A percentile compares a stretch with the other conserved stretches of the same genome.
These are phyloP conservation scores for Sphaeridia pumilis DNA, from an alignment of 2,888 invertebrate genomes.

Conservation along the genomic window DNA sequence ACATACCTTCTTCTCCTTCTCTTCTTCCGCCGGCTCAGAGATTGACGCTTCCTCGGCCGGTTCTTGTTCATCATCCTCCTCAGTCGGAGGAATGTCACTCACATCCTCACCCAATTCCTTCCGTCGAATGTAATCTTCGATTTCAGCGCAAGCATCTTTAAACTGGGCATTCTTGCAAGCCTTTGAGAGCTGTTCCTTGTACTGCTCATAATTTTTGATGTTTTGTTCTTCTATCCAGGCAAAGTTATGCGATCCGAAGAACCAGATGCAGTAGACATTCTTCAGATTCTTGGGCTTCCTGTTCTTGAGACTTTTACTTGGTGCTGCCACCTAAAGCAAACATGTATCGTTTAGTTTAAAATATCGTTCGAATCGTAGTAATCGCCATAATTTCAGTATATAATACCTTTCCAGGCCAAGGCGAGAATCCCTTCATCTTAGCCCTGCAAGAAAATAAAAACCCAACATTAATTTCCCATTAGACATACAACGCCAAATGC, in stretches of 20 bases:
- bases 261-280: conserved; percentile 72
- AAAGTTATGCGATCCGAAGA: conserved; percentile 85
- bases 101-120: conserved; percentile 25
- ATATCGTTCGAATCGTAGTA: not conserved
- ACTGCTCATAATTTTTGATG: conserved; percentile 68
- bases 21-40: conserved; percentile 1
- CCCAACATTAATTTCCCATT: not conserved
- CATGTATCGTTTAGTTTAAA: conserved; percentile 25
- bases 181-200: conserved; percentile 63
- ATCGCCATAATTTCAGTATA: not conserved
- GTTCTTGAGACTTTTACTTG: conserved; percentile 53
- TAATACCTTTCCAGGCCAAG: conserved; percentile 86
- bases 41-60: not conserved
- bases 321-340: conserved; percentile 62
- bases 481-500: not conserved
- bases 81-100: conserved; percentile 10
- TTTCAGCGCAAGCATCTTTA: conserved; percentile 65
- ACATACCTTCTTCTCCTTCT: not conserved
- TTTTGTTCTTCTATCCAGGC: conserved; percentile 81
- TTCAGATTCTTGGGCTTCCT: conserved; percentile 66
- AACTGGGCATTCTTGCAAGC: conserved; percentile 62
- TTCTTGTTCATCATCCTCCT: conserved; percentile 8
- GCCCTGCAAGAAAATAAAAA: conserved; percentile 60
- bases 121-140: conserved; percentile 56
- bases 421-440: conserved; percentile 93